Conservation (phyloP, 2,888 invertebrate genomes). For the Bursaphelenchus okinawaensis region DNA sequence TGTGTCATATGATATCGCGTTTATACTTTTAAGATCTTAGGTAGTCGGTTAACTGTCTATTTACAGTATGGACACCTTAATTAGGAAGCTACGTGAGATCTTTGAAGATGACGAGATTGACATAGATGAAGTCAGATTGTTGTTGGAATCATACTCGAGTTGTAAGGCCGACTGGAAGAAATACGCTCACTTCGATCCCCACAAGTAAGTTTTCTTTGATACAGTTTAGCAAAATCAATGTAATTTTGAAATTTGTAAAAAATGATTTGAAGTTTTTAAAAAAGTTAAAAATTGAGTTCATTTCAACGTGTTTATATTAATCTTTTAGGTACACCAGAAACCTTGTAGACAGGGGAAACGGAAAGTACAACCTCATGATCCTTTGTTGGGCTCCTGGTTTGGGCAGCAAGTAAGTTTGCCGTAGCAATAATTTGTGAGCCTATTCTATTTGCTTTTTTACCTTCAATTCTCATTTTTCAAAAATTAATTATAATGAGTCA, state of each 20-base stretch:
- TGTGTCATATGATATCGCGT: no score
- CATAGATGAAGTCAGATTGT: slow-evolving; percentile 75
- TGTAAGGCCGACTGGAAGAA: slow-evolving; percentile 85
- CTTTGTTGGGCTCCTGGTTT: slow-evolving; percentile 92
- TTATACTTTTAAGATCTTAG: no score
- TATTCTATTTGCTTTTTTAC: neutral
- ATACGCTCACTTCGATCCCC: slow-evolving; percentile 87
- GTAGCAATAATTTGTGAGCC: neutral
- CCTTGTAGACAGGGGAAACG: slow-evolving; percentile 89
- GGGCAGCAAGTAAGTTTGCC: slow-evolving; percentile 63
- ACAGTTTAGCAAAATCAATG: no score
- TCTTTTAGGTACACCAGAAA: slow-evolving; percentile 81
- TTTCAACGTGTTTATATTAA: neutral
- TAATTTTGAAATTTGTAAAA: no score
- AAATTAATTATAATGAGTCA: neutral
- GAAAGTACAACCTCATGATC: slow-evolving; percentile 91
- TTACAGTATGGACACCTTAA: slow-evolving; percentile 37
- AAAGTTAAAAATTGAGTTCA: no score
- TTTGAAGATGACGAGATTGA: slow-evolving; percentile 70
- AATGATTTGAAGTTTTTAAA: no score
- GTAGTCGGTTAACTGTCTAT: neutral
- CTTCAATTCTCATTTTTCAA: neutral
- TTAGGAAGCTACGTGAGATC: slow-evolving; percentile 39
- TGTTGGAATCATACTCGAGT: slow-evolving; percentile 77
- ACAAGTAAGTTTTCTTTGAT: slow-evolving; percentile 62